Evolutionary conservation across 2,888 invertebrate genomes (phyloP).

Genomic region (Lasioglossum zephyrum): DNA sequence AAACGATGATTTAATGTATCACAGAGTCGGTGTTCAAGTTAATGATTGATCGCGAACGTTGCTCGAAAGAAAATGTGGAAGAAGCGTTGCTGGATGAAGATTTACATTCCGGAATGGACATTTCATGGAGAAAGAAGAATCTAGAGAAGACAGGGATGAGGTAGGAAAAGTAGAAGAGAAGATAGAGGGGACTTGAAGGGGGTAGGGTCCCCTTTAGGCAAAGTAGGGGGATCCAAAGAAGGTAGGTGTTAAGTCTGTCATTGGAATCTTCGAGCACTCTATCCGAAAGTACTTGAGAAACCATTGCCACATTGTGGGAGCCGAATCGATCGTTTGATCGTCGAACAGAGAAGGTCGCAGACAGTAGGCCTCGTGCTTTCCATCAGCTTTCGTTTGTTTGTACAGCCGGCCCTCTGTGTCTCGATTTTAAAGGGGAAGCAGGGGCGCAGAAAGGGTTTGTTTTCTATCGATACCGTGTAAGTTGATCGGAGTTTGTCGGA

Average conservation of each 20-base stretch:
- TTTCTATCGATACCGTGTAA: slow-evolving; percentile 67
- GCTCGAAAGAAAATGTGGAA: background rate
- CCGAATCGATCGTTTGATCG: slow-evolving; percentile 64
- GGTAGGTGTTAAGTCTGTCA: background rate
- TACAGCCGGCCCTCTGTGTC: slow-evolving; percentile 70
- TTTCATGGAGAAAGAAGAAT: no score
- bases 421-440: slow-evolving; percentile 64
- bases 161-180: no score
- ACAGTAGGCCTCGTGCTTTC: slow-evolving; percentile 66
- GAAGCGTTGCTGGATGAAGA: no score
- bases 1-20: slow-evolving; percentile 14
- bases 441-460: slow-evolving; percentile 58
- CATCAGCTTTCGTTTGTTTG: slow-evolving; percentile 77
- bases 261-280: background rate
- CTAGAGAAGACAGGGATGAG: no score
- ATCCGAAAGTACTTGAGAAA: slow-evolving; percentile 29
- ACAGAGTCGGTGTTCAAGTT: background rate
- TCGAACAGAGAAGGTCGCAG: slow-evolving; percentile 55
- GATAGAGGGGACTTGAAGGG: no score
- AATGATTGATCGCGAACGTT: background rate
- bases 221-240: no score
- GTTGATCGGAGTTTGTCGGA: slow-evolving; percentile 58
- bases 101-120: no score
- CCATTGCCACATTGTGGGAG: slow-evolving; percentile 36
- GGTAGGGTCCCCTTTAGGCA: no score